Percentiles rank a stretch among this genome's conserved stretches.
phyloP scores from a whole-genome alignment of 1,140 invertebrate genomes.

The Neelides sp. region DNA sequence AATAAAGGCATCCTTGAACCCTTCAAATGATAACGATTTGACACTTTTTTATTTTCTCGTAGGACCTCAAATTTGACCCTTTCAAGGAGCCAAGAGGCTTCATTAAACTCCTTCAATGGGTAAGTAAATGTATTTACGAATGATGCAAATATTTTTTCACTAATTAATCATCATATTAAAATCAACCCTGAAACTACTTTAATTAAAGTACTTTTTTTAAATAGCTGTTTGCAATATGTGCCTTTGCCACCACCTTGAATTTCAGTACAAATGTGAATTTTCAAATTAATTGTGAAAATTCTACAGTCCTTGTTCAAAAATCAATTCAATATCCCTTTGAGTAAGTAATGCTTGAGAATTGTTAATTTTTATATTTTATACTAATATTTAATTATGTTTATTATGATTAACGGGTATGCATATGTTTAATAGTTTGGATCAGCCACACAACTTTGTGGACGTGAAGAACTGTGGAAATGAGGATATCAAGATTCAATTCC shows the following conservation, averaged over 20 bases:
- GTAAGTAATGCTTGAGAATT: constrained; percentile 32
- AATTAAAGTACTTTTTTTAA: constrained; percentile 14
- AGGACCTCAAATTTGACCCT: constrained; percentile 41
- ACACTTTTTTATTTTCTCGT: constrained; percentile 13
- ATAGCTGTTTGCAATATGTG: constrained; percentile 45
- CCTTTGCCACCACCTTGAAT: constrained; percentile 44
- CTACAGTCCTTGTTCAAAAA: constrained; percentile 11
- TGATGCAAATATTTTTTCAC: background rate
- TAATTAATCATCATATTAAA: constrained; percentile 2
- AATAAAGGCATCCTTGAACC: too few relatives aligned
- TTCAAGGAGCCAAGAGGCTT: constrained; percentile 47
- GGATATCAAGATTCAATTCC: constrained; percentile 14
- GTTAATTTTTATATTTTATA: constrained; percentile 7
- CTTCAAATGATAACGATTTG: too few relatives aligned
- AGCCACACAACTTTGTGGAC: constrained; percentile 33
- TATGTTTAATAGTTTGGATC: constrained; percentile 28
- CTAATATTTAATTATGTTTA: background rate
- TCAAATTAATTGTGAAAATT: constrained; percentile 28
- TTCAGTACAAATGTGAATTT: constrained; percentile 36
- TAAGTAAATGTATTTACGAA: constrained; percentile 31
- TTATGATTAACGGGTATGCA: too few relatives aligned
- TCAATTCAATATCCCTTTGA: constrained; percentile 37
- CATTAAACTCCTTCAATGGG: constrained; percentile 46
- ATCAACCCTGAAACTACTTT: constrained; percentile 6
- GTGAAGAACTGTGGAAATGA: constrained; percentile 6